A percentile compares a stretch with the other conserved stretches of the same genome.
Conservation (phyloP, 37 sponge, comb jelly and placozoan genomes). For the Ephydatia muelleri region DNA sequence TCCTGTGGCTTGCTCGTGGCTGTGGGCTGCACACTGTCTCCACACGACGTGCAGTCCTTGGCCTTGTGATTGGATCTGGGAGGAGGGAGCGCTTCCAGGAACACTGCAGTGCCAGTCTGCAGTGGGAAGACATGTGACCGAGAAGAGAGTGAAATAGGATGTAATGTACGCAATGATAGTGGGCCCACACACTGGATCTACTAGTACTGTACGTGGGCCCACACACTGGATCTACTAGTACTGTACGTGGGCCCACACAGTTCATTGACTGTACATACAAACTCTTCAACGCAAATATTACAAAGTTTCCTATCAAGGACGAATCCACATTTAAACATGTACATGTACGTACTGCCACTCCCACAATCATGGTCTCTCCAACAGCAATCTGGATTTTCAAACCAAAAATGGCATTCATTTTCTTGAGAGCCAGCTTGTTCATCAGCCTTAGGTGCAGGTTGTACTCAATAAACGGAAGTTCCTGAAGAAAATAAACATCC, state of each 20-base stretch:
- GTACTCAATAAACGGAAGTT: constrained; percentile 82
- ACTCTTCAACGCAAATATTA: too few species aligned
- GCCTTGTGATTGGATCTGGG: constrained; percentile 24
- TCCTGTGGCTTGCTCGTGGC: constrained; percentile 9
- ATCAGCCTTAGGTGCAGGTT: constrained; percentile 62
- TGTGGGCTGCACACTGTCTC: not conserved
- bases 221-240: not conserved
- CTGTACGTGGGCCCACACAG: not conserved
- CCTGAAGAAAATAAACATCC: constrained; percentile 11
- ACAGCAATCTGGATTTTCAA: constrained; percentile 52
- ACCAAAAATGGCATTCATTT: constrained; percentile 80
- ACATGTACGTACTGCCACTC: constrained; percentile 61
- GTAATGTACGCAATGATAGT: not conserved
- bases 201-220: not conserved
- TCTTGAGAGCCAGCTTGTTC: constrained; percentile 62
- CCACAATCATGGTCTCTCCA: constrained; percentile 71
- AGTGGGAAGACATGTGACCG: not conserved
- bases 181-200: not conserved
- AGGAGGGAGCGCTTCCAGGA: constrained; percentile 73
- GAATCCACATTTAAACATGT: not conserved
- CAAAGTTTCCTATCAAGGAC: not conserved
- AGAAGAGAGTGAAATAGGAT: not conserved
- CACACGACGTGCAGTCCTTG: not conserved
- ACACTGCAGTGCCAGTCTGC: constrained; percentile 80
- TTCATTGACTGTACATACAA: not conserved